phyloP scores from a whole-genome alignment of 2,797 vertebrate genomes.

The Loriculus beryllinus region DNA sequence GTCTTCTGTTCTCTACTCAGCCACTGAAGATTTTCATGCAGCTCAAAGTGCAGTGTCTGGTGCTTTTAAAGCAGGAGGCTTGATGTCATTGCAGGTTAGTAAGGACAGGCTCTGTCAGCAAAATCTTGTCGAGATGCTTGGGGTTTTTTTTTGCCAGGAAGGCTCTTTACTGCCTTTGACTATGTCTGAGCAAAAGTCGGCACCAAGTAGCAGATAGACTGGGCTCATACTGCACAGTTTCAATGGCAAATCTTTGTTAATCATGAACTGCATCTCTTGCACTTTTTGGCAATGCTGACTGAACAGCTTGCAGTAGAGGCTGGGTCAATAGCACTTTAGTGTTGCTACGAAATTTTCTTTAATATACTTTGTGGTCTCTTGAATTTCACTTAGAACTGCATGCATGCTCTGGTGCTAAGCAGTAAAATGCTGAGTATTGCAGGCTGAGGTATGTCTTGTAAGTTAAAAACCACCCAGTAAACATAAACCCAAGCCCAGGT shows the following conservation, averaged over 20 bases:
- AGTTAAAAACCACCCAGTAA: background rate
- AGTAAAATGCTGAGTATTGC: background rate
- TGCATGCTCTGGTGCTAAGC: background rate
- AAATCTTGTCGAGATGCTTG: background rate
- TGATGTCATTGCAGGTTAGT: background rate
- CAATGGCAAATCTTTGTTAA: background rate
- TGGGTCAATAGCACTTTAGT: background rate
- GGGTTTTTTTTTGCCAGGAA: background rate
- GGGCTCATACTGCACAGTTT: background rate
- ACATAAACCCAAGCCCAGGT: background rate
- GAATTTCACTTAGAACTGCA: background rate
- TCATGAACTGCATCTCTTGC: background rate
- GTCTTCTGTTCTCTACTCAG: background rate
- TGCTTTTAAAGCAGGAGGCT: background rate
- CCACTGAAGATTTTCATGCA: background rate
- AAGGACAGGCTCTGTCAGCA: constrained; percentile 14
- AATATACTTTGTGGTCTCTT: background rate
- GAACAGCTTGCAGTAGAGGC: background rate
- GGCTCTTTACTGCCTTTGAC: background rate
- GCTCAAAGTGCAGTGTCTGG: background rate
- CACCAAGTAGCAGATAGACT: background rate
- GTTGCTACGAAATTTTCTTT: background rate
- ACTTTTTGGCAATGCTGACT: background rate
- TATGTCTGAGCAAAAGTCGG: background rate
- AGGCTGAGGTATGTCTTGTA: background rate